A percentile compares a stretch with the other conserved stretches of the same genome.
These are phyloP conservation scores for Ellobium chinense DNA, from an alignment of 2,888 invertebrate species.

Conservation along the genomic window DNA sequence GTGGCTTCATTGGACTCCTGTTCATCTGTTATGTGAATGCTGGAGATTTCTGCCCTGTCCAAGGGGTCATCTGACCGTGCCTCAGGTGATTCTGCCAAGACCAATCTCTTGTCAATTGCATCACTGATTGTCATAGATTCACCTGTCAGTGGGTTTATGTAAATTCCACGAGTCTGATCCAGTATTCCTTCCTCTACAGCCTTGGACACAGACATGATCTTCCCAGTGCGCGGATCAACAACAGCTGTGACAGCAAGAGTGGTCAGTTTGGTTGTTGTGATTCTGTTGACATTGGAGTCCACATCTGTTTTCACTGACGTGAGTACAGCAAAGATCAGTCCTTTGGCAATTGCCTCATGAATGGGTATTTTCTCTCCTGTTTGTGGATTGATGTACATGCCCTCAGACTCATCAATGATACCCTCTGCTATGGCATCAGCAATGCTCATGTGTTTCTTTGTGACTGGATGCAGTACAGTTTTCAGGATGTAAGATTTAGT, in stretches of 20 bases:
- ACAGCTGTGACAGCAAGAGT: slow-evolving; percentile 80
- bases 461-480: slow-evolving; percentile 85
- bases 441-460: slow-evolving; percentile 86
- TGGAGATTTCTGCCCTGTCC: slow-evolving; percentile 83
- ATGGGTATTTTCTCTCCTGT: slow-evolving; percentile 89
- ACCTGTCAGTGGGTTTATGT: slow-evolving; percentile 83
- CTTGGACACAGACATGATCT: slow-evolving; percentile 91
- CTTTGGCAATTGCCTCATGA: slow-evolving; percentile 88
- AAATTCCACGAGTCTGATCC: slow-evolving; percentile 90
- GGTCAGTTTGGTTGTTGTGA: slow-evolving; percentile 73
- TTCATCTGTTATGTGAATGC: slow-evolving; percentile 77
- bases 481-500: slow-evolving; percentile 72
- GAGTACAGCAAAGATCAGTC: slow-evolving; percentile 83
- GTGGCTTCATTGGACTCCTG: slow-evolving; percentile 81
- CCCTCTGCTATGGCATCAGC: slow-evolving; percentile 95
- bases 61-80: slow-evolving; percentile 81
- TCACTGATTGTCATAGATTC: slow-evolving; percentile 85
- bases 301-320: slow-evolving; percentile 84
- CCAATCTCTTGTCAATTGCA: slow-evolving; percentile 86
- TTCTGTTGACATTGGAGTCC: slow-evolving; percentile 92
- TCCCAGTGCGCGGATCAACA: slow-evolving; percentile 84
- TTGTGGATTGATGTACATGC: slow-evolving; percentile 84
- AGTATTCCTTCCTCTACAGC: slow-evolving; percentile 94
- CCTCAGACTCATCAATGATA: slow-evolving; percentile 88
- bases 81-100: slow-evolving; percentile 83